Evolutionary conservation across 2,888 invertebrate species (phyloP), one percentile per base, ranked within the genome.

Genomic region (Hetaerina titia): DNA sequence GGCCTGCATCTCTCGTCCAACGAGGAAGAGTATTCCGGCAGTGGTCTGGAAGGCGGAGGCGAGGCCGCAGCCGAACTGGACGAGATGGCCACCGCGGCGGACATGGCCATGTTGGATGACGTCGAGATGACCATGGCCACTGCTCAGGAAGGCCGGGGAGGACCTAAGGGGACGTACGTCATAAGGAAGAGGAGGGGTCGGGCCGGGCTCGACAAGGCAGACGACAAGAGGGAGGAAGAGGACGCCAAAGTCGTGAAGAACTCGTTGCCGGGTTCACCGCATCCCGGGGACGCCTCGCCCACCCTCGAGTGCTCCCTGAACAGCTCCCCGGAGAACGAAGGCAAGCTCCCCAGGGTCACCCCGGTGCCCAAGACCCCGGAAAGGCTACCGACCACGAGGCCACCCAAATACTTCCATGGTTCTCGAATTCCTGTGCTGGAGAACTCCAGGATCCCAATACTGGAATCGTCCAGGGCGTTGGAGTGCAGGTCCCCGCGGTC

Each of bases 101-200:
- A 95, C 19, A 95, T 95, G 64, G 95, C 95, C 69, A 95, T 95
- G 95, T 95, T 90, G 95, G 95, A 64, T 57, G 92, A 57, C 64
- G 92, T 95, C 95, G 95, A 90, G 95, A 95, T 89, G 95, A 95
- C 64, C 95, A 95, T 60, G 97, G 97, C 97, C 63, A 97, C 97
- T 64, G 11, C 92, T 15, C 92, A 92, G 15, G 92, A 92, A 17
- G 69, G 63, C 69, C 56, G 92, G 15, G 94, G 63, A 9, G 95
- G 89, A 0, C 97, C 97, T 74, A 97, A 97, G 95, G 98, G 98
- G 63, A 98, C 98, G n/a, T 98, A 98, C 96, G 98, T 98, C 81
- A 98, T 98, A 95, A 97, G 98, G 89, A 98, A 98, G 95, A 64
- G 45, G 56, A 95, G 90, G 57, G 90, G 89, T 22, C 69, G 95